Conservation (phyloP, 2,888 invertebrate species). For the Resseliella maxima region DNA sequence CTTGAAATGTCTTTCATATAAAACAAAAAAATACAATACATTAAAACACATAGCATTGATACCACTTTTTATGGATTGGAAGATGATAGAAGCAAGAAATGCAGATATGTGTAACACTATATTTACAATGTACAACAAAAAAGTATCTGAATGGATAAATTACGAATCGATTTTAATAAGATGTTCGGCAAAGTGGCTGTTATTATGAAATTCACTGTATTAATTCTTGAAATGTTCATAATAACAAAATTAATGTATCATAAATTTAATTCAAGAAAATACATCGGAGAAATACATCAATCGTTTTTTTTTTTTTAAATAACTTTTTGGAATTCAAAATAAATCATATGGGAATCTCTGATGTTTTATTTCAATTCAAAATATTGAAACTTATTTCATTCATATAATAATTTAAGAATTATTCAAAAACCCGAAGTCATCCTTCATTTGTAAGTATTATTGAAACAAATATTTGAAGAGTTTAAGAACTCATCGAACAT, state of each 20-base stretch:
- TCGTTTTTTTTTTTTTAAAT: background rate
- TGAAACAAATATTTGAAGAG: too few relatives aligned
- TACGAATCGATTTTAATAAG: background rate
- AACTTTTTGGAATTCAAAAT: background rate
- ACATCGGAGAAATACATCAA: background rate
- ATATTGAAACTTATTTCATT: too few relatives aligned
- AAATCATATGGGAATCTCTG: background rate
- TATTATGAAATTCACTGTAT: background rate
- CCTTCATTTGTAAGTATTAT: too few relatives aligned
- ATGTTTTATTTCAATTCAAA: too few relatives aligned
- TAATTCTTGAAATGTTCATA: background rate
- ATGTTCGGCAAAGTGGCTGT: background rate
- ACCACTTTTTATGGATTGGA: constrained; percentile 11
- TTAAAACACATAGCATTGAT: background rate
- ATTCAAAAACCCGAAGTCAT: too few relatives aligned
- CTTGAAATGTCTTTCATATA: background rate
- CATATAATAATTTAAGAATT: too few relatives aligned
- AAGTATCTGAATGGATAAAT: background rate
- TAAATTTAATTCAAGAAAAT: background rate
- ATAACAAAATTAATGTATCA: background rate
- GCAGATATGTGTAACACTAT: background rate
- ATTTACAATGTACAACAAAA: background rate
- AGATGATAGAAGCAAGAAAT: background rate
- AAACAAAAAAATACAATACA: background rate
- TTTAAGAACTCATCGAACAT: too few relatives aligned